These are phyloP conservation scores for Sander lucioperca DNA, from an alignment of 2,113 vertebrate species.

Conservation along the genomic window DNA sequence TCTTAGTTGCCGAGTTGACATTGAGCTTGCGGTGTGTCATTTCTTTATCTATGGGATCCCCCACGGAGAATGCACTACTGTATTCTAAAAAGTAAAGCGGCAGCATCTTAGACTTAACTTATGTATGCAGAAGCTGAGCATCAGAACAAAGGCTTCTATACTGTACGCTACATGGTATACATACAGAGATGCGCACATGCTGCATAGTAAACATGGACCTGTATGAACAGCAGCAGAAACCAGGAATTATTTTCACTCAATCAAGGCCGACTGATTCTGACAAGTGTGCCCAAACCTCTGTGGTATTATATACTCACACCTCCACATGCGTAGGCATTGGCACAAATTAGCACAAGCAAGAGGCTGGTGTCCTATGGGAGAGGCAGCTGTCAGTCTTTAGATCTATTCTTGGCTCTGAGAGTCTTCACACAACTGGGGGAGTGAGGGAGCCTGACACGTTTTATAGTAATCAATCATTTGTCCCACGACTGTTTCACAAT, in stretches of 20 bases:
- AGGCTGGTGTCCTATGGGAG: constrained; percentile 67
- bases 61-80: constrained; percentile 20
- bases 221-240: constrained; percentile 19
- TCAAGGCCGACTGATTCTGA: constrained; percentile 53
- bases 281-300: constrained; percentile 57
- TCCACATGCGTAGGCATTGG: constrained; percentile 60
- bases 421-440: constrained; percentile 37
- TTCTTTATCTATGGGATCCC: constrained; percentile 50
- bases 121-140: background rate
- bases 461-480: constrained; percentile 73
- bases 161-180: background rate
- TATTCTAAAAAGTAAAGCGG: background rate
- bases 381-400: constrained; percentile 76
- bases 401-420: constrained; percentile 75
- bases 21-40: constrained; percentile 54
- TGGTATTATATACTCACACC: constrained; percentile 58
- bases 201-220: constrained; percentile 20
- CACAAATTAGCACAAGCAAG: constrained; percentile 75
- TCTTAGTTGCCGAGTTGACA: constrained; percentile 61
- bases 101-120: background rate
- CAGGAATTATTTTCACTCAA: constrained; percentile 44
- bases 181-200: background rate
- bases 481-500: constrained; percentile 39
- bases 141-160: constrained; percentile 4
- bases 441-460: constrained; percentile 51